Evolutionary conservation across 1,140 invertebrate genomes (phyloP), one percentile per base, ranked within the genome.

Genomic region (Contarinia nasturtii): DNA sequence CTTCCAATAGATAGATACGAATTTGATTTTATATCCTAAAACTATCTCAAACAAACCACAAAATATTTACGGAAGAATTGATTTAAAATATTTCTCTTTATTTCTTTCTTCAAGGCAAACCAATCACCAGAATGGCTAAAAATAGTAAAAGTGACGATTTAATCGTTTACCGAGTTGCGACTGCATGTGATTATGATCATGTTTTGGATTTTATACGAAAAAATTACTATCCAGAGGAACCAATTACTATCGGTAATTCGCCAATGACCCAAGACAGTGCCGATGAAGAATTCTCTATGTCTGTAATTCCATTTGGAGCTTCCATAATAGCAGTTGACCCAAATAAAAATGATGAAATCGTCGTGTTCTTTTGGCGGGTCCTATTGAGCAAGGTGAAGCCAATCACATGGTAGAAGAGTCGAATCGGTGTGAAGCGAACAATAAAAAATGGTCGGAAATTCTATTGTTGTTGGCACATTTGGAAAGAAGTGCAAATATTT

Each of bases 281-380:
- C 12, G 52, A 53, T 49, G 49, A 50, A 27, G 45, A 50, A 15
- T 52, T 52, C 38, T 41, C 36, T 17, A 43, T 52, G 33, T 50
- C 49, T 12, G 41, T 46, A 14, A 46, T 50, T 11, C 3, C 33
- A 34, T 33, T 46, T 37, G 49, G 49, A 17, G 48, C 51, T 4
- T 50, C 48, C 18, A 11, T 52, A 15, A 47, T 50, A 44, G 51
- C 51, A 1, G 11, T 44, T n/a, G 17, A 42, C 7, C 33, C 44
- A 14, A 0, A 17, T 11, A 4, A 22, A 7, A 21, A 11, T 27
- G 37, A 14, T 15, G 10, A 45, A 12, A 40, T 51, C 22, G 47
- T 50, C 40, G 52, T 5, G 50, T 41, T 8, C 12, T 50, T 15
- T 27, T 51, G 2, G 48, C 52, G 11, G 50, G 52, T 3, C 50